Evolutionary conservation across 2,797 vertebrate genomes (phyloP), one percentile per base, ranked within the genome.

Genomic region (Mus spretus): DNA sequence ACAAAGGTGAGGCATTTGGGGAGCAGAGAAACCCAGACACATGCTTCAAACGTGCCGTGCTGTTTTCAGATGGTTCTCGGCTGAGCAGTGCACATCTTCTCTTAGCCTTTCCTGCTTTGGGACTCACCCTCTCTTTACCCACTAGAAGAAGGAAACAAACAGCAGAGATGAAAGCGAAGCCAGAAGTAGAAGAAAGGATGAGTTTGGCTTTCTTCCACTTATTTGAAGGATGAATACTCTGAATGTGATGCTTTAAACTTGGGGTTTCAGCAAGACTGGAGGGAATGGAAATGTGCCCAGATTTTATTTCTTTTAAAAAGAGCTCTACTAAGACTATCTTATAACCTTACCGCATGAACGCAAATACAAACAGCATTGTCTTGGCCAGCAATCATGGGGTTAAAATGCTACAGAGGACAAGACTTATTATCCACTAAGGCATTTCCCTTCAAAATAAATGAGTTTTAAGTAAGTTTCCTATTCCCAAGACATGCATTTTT

Each of bases 241-340:
- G 70, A 96, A 96, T 96, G 84, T 77, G 65, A 84, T 94, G 65
- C 37, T 95, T 97, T 91, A 95, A 92, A 19, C 85, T 96, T 95
- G 90, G 89, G 91, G 55, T 75, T 96, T 97, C 40, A 72, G 90
- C 14, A 84, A 50, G 57, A 84, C 88, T 96, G 22, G 81, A 95
- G 95, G 88, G 82, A 98, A 95, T 78, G 78, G 95, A 79, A 96
- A 90, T 95, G 53, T 87, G 95, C 82, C 96, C 17, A 79, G 80
- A 94, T 93, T 98, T 97, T 94, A 79, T 97, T 97, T 96, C 88
- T 97, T 98, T 98, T 96, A 61, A 96, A 97, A 89, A 95, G 96
- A 95, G 61, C 31, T 22, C 94, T 97, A 89, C 91, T 96, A 98
- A 97, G 88, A 83, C 57, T 44, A 67, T 93, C 47, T 81, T 89